Conservation (phyloP, 2,113 vertebrate genomes). For the Xenus cinereus region DNA sequence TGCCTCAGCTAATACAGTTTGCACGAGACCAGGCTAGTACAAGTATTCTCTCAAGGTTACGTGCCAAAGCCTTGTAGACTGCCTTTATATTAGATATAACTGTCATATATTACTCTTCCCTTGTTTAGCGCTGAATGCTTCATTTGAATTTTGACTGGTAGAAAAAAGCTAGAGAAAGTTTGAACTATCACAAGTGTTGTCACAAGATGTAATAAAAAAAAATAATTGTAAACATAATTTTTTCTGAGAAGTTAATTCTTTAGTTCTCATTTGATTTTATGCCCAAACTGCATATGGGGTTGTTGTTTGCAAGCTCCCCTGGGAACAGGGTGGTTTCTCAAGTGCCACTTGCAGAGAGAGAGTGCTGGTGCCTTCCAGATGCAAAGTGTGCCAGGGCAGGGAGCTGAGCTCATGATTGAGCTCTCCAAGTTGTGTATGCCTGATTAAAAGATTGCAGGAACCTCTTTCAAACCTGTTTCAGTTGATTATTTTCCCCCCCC, state of each 20-base stretch:
- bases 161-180: neutral
- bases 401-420: neutral
- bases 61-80: neutral
- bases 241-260: neutral
- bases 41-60: neutral
- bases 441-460: neutral
- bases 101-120: neutral
- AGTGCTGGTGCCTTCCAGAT: neutral
- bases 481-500: neutral
- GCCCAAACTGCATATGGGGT: neutral
- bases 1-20: neutral
- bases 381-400: neutral
- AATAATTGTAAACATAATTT: neutral
- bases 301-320: neutral
- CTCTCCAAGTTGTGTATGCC: neutral
- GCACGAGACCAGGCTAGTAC: neutral
- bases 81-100: neutral
- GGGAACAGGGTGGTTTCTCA: neutral
- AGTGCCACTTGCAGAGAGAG: neutral
- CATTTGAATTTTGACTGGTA: neutral
- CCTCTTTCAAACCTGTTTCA: neutral
- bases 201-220: neutral
- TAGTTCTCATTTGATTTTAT: neutral
- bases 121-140: neutral
- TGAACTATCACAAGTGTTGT: neutral